phyloP scores from a whole-genome alignment of 2,888 invertebrate species.

The Ditylenchus weischeri region DNA sequence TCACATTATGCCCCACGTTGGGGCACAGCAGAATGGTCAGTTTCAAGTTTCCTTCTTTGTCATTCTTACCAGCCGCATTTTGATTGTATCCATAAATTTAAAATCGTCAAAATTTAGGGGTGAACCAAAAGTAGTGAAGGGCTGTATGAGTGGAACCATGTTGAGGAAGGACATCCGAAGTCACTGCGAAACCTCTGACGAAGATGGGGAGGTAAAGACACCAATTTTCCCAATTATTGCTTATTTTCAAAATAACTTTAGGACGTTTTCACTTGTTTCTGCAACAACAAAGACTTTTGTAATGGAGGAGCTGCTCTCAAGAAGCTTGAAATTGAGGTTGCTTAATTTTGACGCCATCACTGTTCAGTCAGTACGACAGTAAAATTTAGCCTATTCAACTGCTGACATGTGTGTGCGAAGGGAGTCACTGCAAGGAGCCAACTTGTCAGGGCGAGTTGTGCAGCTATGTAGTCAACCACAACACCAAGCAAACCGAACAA shows the following conservation, averaged over 20 bases:
- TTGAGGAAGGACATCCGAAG: slow-evolving; percentile 42
- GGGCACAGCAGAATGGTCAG: slow-evolving; percentile 45
- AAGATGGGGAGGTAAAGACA: slow-evolving; percentile 21
- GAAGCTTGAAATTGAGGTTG: slow-evolving; percentile 39
- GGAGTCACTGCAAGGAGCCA: slow-evolving; percentile 47
- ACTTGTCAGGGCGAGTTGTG: slow-evolving; percentile 54
- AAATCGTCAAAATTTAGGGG: slow-evolving; percentile 25
- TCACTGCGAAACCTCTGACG: slow-evolving; percentile 49
- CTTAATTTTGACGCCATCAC: too few relatives aligned
- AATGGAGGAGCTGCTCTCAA: slow-evolving; percentile 40
- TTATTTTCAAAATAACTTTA: slow-evolving; percentile 24
- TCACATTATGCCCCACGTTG: slow-evolving; percentile 51
- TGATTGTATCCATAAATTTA: neutral
- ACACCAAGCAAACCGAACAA: slow-evolving; percentile 47
- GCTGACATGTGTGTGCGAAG: slow-evolving; percentile 48
- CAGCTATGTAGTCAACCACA: slow-evolving; percentile 51
- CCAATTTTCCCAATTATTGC: slow-evolving; percentile 12
- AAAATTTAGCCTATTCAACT: slow-evolving; percentile 35
- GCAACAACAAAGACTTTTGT: slow-evolving; percentile 48
- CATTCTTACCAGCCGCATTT: neutral
- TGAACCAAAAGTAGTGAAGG: slow-evolving; percentile 52
- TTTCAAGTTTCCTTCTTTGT: neutral
- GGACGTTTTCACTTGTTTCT: slow-evolving; percentile 57
- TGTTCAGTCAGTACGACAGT: too few relatives aligned
- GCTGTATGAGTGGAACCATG: slow-evolving; percentile 52